These are phyloP conservation scores for Monodelphis domestica DNA, from an alignment of 2,797 vertebrate species.

Conservation along the genomic window DNA sequence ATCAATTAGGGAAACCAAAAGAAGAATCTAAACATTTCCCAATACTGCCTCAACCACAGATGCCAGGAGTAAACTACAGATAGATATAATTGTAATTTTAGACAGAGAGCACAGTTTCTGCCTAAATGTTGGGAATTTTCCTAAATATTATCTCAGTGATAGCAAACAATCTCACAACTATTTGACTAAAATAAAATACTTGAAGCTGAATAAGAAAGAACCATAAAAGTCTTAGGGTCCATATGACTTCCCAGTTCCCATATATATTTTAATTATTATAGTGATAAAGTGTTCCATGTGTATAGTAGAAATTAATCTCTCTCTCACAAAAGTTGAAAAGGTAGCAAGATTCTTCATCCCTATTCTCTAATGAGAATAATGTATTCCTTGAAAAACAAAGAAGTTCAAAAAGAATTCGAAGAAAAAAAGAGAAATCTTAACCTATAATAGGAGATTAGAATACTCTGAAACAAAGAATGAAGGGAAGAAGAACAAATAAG, in stretches of 20 bases:
- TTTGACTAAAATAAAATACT: not conserved
- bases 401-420: not conserved
- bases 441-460: not conserved
- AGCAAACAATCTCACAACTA: not conserved
- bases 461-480: not conserved
- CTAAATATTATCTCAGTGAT: not conserved
- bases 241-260: not conserved
- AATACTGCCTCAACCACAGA: not conserved
- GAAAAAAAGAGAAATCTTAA: not conserved
- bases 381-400: not conserved
- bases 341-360: not conserved
- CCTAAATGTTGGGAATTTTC: not conserved
- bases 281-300: not conserved
- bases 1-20: not conserved
- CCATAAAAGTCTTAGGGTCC: not conserved
- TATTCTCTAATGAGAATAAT: not conserved
- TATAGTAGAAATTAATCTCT: not conserved
- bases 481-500: not conserved
- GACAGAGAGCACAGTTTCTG: not conserved
- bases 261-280: not conserved
- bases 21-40: not conserved
- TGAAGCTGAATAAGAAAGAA: not conserved
- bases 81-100: not conserved
- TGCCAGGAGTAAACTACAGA: not conserved
- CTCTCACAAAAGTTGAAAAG: not conserved